phyloP scores from a whole-genome alignment of 1,140 invertebrate genomes.

The Hormaphis cornu region DNA sequence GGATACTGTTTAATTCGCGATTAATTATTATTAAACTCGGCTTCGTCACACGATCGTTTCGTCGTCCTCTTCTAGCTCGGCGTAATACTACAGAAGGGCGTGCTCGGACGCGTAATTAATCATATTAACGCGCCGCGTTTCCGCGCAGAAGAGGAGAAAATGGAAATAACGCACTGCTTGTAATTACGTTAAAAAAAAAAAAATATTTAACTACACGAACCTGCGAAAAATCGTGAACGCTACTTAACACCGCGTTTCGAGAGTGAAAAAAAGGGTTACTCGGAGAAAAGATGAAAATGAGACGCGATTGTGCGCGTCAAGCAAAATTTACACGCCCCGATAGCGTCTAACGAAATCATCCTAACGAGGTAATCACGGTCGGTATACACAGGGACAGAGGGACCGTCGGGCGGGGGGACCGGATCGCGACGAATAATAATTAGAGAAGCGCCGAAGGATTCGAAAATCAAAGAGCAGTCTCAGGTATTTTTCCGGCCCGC shows the following conservation, averaged over 20 bases:
- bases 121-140: neutral
- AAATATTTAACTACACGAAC: neutral
- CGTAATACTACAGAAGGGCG: neutral
- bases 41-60: neutral
- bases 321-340: constrained; percentile 22
- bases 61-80: too few species aligned
- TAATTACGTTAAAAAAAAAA: neutral
- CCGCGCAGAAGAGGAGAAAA: neutral
- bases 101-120: neutral
- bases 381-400: neutral
- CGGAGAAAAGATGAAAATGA: neutral
- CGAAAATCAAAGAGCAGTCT: neutral
- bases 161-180: too few species aligned
- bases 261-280: neutral
- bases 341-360: constrained; percentile 16
- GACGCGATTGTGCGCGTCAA: neutral
- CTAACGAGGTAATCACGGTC: constrained; percentile 18
- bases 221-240: too few species aligned
- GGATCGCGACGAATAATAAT: neutral
- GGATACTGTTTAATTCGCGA: constrained; percentile 1
- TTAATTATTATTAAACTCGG: constrained; percentile 5
- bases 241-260: neutral
- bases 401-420: neutral
- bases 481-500: constrained; percentile 16
- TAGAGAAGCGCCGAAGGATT: constrained; percentile 10